Evolutionary conservation across 1,140 invertebrate species (phyloP).

Genomic region (Drosophila truncata): DNA sequence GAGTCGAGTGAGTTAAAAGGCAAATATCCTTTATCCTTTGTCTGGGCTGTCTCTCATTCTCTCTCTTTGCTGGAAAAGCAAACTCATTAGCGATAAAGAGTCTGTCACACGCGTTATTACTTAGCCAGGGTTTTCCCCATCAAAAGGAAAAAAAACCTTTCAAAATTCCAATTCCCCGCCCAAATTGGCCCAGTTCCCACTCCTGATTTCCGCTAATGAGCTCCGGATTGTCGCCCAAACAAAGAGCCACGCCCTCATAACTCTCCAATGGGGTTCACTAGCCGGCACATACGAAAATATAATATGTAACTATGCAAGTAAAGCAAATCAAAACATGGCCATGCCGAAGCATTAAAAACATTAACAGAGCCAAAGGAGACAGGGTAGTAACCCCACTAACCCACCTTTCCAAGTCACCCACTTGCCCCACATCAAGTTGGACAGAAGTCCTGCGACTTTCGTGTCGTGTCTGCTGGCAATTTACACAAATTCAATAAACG

Average conservation of each 20-base stretch:
- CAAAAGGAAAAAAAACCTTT: conserved; percentile 21
- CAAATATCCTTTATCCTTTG: conserved; percentile 16
- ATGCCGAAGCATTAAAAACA: conserved; percentile 68
- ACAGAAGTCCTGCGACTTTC: conserved; percentile 25
- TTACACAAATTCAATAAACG: conserved; percentile 80
- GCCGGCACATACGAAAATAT: conserved; percentile 5
- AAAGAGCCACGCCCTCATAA: conserved; percentile 11
- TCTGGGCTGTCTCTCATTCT: neutral
- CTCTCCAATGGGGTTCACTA: conserved; percentile 39
- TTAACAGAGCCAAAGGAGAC: conserved; percentile 51
- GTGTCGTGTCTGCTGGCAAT: conserved; percentile 71
- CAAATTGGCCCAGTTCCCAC: conserved; percentile 27
- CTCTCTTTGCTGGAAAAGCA: conserved; percentile 17
- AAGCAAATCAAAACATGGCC: conserved; percentile 54
- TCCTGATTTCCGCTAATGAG: conserved; percentile 57
- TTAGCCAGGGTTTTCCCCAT: conserved; percentile 14
- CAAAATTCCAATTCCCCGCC: conserved; percentile 9
- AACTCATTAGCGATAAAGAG: conserved; percentile 48
- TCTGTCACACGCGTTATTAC: conserved; percentile 41
- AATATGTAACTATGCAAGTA: neutral
- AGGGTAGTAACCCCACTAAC: conserved; percentile 1
- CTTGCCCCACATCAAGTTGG: conserved; percentile 3
- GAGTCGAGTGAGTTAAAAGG: conserved; percentile 5
- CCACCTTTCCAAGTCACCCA: conserved; percentile 3
- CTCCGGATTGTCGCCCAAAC: conserved; percentile 30